A percentile compares a stretch with the other conserved stretches of the same genome.
These are phyloP conservation scores for Drosophila carrolli DNA, from an alignment of 1,140 invertebrate species.

Conservation along the genomic window DNA sequence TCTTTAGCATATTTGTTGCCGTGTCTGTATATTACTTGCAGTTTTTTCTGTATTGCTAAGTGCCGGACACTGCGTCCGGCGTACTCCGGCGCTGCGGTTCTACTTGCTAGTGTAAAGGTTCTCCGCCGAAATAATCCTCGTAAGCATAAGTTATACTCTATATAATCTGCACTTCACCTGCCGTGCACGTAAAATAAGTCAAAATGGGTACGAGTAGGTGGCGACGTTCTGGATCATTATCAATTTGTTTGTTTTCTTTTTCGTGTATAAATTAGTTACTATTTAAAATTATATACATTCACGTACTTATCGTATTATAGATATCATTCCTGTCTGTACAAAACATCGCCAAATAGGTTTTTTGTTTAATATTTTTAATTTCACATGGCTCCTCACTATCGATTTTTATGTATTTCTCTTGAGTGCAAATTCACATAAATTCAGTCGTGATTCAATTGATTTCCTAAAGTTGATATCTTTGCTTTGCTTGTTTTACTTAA, in stretches of 20 bases:
- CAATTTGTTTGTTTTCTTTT: constrained; percentile 33
- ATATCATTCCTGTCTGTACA: constrained; percentile 61
- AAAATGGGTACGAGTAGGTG: constrained; percentile 77
- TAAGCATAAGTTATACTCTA: constrained; percentile 62
- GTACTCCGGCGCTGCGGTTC: constrained; percentile 22
- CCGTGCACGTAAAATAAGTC: constrained; percentile 64
- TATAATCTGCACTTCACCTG: constrained; percentile 39
- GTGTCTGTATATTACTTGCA: constrained; percentile 20
- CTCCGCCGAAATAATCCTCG: constrained; percentile 39
- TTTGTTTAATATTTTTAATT: constrained; percentile 8
- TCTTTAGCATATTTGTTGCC: constrained; percentile 10
- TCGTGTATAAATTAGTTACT: constrained; percentile 70
- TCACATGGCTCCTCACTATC: constrained; percentile 14
- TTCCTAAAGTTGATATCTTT: constrained; percentile 42
- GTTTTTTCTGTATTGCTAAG: constrained; percentile 33
- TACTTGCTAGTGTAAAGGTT: constrained; percentile 63
- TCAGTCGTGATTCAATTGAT: constrained; percentile 76
- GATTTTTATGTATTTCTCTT: constrained; percentile 37
- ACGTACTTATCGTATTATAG: constrained; percentile 50
- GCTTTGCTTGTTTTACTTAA: constrained; percentile 42
- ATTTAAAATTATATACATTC: constrained; percentile 76
- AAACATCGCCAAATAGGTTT: constrained; percentile 60
- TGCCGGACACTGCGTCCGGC: constrained; percentile 8
- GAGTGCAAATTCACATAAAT: constrained; percentile 78
- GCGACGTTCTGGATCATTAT: constrained; percentile 64